These are phyloP conservation scores for Ariopsis seemanni DNA, from an alignment of 2,113 vertebrate species.

Conservation along the genomic window DNA sequence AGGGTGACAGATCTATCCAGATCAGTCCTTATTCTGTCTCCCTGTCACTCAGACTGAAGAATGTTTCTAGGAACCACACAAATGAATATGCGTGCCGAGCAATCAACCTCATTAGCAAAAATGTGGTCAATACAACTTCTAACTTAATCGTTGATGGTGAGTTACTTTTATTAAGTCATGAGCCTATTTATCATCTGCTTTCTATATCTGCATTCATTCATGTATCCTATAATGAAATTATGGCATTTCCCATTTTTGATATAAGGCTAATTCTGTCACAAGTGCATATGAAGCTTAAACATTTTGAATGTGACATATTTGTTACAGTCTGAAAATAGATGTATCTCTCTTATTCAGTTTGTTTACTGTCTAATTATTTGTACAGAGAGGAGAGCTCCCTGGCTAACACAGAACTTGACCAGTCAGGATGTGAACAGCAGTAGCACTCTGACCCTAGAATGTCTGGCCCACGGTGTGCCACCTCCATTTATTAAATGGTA, in stretches of 20 bases:
- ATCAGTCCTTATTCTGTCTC: constrained; percentile 73
- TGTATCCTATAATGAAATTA: neutral
- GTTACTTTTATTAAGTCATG: constrained; percentile 22
- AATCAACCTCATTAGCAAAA: constrained; percentile 64
- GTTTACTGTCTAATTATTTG: neutral
- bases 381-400: constrained; percentile 73
- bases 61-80: constrained; percentile 70
- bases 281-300: neutral
- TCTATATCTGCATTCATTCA: neutral
- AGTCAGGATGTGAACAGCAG: constrained; percentile 85
- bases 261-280: neutral
- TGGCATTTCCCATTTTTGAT: constrained; percentile 3
- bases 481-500: constrained; percentile 77
- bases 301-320: neutral
- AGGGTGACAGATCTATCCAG: constrained; percentile 24
- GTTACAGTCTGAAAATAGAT: neutral
- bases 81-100: constrained; percentile 77
- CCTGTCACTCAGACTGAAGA: constrained; percentile 70
- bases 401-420: constrained; percentile 81
- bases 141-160: constrained; percentile 76
- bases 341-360: neutral
- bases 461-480: constrained; percentile 77
- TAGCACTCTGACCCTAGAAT: constrained; percentile 80
- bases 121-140: constrained; percentile 61
- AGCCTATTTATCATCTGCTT: neutral